Base-by-base conservation (phyloP, 2,797 vertebrate genomes). In the Neopelma chrysocephalum region DNA sequence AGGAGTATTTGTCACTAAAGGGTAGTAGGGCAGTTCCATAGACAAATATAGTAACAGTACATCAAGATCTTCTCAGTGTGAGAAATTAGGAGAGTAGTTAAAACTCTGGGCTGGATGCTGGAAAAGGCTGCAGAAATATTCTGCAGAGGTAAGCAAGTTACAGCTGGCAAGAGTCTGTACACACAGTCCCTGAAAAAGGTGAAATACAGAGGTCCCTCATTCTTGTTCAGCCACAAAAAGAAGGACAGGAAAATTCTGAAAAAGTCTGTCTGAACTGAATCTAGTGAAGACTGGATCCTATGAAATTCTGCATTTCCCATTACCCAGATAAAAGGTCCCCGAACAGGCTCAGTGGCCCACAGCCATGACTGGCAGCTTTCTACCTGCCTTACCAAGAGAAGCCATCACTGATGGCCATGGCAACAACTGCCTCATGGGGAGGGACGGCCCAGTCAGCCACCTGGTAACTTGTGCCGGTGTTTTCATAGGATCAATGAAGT, bases 391-490 rank as follows among this genome's bases (percentile, higher is more conserved):
- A 25, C 11, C n/a, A 72, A 36, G 36, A 17, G 23, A 48, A 73
- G 15, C 3, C 2, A 47, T 3, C 38, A 11, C 56, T 66, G 50
- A 66, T 20, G 71, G 79, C 62, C 10, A 0, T 0, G 9, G 38
- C 47, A 34, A 82, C 68, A 72, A 19, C 10, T 3, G 13, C 20
- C 20, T 6, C 32, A 10, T 0, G 0, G 47, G 43, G 40, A 4
- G 3, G 53, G 62, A 29, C 48, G n/a, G 64, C 36, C 29, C 40
- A 57, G 31, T 16, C 42, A 75, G 43, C 11, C 31, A 8, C 17
- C 2, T 47, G 38, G 20, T 4, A 81, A 48, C 32, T 23, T 48
- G 29, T n/a, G 34, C 17, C 38, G 40, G 16, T 13, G 20, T 47
- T 56, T 75, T 22, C 40, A 22, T 14, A 62, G 29, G 20, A 62